Base-by-base conservation (phyloP, 2,888 invertebrate genomes). In the Drosophila borborema region DNA sequence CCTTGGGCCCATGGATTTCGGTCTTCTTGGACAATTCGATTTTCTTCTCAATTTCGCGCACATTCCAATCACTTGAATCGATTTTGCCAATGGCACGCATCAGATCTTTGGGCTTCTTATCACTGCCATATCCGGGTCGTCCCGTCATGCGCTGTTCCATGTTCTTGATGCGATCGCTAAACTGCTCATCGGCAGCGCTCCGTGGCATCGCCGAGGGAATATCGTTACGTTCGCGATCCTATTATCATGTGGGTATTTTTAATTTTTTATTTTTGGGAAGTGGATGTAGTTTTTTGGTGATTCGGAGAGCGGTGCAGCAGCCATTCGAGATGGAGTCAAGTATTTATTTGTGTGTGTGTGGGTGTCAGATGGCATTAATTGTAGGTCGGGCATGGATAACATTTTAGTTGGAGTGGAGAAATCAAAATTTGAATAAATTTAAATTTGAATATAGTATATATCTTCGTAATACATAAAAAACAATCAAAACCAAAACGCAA, bases 61-160 rank as follows among this genome's bases (percentile, higher is more conserved):
- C 96, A 93, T 98, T 98, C 98, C 98, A 98, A 92, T 98, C 98
- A 67, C 95, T 96, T 71, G 96, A 95, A 91, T 98, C 97, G 78
- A 98, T 97, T 93, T 97, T 97, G 61, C 98, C 98, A 72, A 98
- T 97, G 51, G 98, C 97, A 74, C 98, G 95, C 93, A 97, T 94
- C 72, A 98, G 94, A 93, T 98, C 98, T 92, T 96, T 97, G 2
- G 97, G 98, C 92, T 97, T 98, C 82, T 96, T 96, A 28, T 96
- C 95, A 0, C 94, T 93, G 2, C 95, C 93, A 56, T 93, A 93
- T 10, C 93, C 93, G 65, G 92, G 94, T 5, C 94, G 94, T 54
- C 95, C 95, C 62, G 95, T 95, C 74, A 97, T 95, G 78, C 97
- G 96, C 79, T 97, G 96, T 81, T 98, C 98, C 74, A 98, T 95